Evolutionary conservation across 1,140 invertebrate species (phyloP), one percentile per base, ranked within the genome.

Genomic region (Diachasmimorpha longicaudata): DNA sequence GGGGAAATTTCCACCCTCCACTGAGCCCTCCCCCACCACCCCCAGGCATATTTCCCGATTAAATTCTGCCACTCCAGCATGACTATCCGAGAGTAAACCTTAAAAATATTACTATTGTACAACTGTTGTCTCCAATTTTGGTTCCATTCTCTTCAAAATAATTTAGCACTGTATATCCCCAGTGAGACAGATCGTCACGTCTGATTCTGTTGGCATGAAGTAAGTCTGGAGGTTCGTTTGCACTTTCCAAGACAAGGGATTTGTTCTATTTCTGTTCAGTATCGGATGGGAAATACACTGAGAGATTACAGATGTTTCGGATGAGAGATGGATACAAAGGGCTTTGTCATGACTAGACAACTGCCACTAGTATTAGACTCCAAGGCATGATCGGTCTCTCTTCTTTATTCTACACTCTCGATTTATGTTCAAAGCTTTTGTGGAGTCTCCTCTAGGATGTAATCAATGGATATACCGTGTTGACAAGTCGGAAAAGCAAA

Each of bases 231-330:
- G 36, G n/a, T 37, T 68, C 36, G 25, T 37, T 68, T 39, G 31
- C 66, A 68, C 5, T 36, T 3, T 14, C 36, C 14, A 36, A 68
- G 66, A 68, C 2, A 68, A 68, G 66, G 36, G 36, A 37, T 68
- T 16, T 37, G 36, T 68, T 13, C 31, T n/a, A 19, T 68, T 39
- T n/a, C n/a, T 37, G 4, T 9, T 1, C 66, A 37, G 36, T 37
- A 68, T 39, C 8, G 10, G 37, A 37, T 39, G n/a, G 66, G 25
- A 68, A 68, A 37, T 66, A 36, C 31, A 68, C 66, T 16, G n/a
- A 68, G 66, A 68, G 66, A 68, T 68, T 37, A 68, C 66, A 68
- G 66, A 68, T 37, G 25, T 39, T 68, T 19, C 19, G 6, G 48
- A 55, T 16, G 14, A 63, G 23, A 19, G 19, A 63, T 23, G 14